A percentile compares a stretch with the other conserved stretches of the same genome.
These are phyloP conservation scores for Lasioglossum morio DNA, from an alignment of 2,888 invertebrate genomes.

Conservation along the genomic window DNA sequence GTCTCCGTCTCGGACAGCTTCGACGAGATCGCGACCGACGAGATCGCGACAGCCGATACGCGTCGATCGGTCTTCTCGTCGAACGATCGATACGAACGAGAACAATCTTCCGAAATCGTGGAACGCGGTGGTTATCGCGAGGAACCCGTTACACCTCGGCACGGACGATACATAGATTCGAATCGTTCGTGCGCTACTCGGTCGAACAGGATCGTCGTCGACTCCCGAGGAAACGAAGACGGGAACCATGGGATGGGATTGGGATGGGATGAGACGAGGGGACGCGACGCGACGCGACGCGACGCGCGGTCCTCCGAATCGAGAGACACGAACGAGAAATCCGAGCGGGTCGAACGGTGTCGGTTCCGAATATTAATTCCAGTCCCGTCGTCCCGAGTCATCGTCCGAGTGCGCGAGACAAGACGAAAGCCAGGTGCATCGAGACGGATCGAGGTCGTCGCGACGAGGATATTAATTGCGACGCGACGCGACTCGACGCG, in stretches of 20 bases:
- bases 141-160: neutral
- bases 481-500: conserved; percentile 77
- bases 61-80: conserved; percentile 30
- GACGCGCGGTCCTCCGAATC: conserved; percentile 4
- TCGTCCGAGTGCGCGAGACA: conserved; percentile 62
- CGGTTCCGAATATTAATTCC: conserved; percentile 73
- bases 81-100: conserved; percentile 20
- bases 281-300: neutral
- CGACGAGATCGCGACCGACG: conserved; percentile 58
- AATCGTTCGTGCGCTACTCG: neutral
- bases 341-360: conserved; percentile 53
- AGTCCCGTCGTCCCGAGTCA: conserved; percentile 65
- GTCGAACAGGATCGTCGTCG: neutral
- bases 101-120: neutral
- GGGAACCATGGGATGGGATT: neutral
- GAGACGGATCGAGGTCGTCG: conserved; percentile 76
- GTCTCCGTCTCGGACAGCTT: conserved; percentile 45
- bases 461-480: conserved; percentile 79
- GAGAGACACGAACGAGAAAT: conserved; percentile 31
- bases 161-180: neutral
- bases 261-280: neutral
- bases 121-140: neutral
- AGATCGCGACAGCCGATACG: conserved; percentile 44
- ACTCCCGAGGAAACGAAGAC: neutral
- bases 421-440: conserved; percentile 76